phyloP scores from a whole-genome alignment of 2,797 vertebrate genomes.

The Pseudomugil tenellus region DNA sequence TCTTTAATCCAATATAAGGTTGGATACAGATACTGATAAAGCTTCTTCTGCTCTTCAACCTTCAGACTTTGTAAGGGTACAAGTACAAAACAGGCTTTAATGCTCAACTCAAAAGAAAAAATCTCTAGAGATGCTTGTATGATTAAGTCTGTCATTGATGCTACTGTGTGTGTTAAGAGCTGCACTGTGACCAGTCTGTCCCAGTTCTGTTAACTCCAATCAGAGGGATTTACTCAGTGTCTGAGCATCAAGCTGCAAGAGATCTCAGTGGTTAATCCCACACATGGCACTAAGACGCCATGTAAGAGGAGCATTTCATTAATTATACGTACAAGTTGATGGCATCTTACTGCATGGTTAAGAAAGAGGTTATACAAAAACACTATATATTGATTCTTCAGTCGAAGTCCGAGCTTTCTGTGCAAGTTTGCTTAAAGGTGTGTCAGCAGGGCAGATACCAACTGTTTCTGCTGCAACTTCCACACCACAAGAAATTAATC shows the following conservation, averaged over 20 bases:
- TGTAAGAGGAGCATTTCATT: conserved; percentile 28
- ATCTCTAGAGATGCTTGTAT: background rate
- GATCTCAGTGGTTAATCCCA: conserved; percentile 65
- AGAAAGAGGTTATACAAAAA: background rate
- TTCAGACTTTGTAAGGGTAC: conserved; percentile 28
- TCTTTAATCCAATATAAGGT: conserved; percentile 1
- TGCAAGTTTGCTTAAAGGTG: background rate
- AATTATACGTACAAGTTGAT: conserved; percentile 23
- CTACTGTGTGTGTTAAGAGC: conserved; percentile 33
- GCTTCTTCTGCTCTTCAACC: conserved; percentile 29
- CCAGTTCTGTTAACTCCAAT: conserved; percentile 82
- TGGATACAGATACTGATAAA: conserved; percentile 17
- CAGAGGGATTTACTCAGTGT: conserved; percentile 76
- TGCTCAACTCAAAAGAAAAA: background rate
- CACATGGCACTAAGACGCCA: conserved; percentile 32
- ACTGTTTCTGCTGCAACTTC: background rate
- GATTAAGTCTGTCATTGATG: conserved; percentile 31
- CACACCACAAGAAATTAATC: background rate
- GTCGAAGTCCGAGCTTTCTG: conserved; percentile 4
- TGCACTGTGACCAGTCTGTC: conserved; percentile 54
- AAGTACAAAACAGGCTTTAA: background rate
- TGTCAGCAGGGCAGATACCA: background rate
- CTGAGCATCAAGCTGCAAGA: conserved; percentile 69
- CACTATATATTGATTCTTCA: background rate
- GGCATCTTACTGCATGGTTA: conserved; percentile 7